Percentiles rank a stretch among this genome's conserved stretches.
Evolutionary conservation across 2,888 invertebrate species (phyloP).

Genomic region (Cheilosia urbana): DNA sequence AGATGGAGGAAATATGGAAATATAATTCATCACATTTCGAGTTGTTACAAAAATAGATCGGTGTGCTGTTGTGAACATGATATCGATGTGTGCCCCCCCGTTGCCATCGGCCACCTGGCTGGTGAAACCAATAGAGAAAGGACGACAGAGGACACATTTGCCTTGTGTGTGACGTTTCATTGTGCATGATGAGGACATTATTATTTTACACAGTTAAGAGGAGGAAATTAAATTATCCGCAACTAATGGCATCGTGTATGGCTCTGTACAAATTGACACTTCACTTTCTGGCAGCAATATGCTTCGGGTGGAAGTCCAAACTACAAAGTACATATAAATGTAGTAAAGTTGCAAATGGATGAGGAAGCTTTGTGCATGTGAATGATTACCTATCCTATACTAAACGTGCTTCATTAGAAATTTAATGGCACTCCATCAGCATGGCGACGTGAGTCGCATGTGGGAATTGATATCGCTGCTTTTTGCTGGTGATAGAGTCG

Average conservation of each 20-base stretch:
- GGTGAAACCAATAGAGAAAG: conserved; percentile 42
- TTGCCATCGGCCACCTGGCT: conserved; percentile 15
- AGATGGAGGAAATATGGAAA: conserved; percentile 47
- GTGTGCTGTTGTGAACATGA: not conserved
- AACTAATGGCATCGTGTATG: conserved; percentile 60
- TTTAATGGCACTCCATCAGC: conserved; percentile 43
- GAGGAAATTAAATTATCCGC: conserved; percentile 65
- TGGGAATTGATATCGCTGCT: conserved; percentile 26
- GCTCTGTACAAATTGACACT: conserved; percentile 55
- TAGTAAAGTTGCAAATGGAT: conserved; percentile 21
- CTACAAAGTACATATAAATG: too few species aligned
- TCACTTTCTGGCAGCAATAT: not conserved
- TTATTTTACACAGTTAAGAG: conserved; percentile 36
- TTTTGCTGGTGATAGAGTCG: not conserved
- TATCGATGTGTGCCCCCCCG: not conserved
- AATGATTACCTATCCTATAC: conserved; percentile 13
- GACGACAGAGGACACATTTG: conserved; percentile 54
- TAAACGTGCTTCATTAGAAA: conserved; percentile 55
- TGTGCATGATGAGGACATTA: conserved; percentile 14
- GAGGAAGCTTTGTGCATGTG: conserved; percentile 49
- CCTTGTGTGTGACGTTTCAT: conserved; percentile 25
- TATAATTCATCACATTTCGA: conserved; percentile 55
- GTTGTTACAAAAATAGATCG: conserved; percentile 50
- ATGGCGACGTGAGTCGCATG: conserved; percentile 34
- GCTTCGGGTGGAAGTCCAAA: not conserved